Base-by-base conservation (phyloP, 2,888 invertebrate genomes). In the Gastrophysa polygoni region DNA sequence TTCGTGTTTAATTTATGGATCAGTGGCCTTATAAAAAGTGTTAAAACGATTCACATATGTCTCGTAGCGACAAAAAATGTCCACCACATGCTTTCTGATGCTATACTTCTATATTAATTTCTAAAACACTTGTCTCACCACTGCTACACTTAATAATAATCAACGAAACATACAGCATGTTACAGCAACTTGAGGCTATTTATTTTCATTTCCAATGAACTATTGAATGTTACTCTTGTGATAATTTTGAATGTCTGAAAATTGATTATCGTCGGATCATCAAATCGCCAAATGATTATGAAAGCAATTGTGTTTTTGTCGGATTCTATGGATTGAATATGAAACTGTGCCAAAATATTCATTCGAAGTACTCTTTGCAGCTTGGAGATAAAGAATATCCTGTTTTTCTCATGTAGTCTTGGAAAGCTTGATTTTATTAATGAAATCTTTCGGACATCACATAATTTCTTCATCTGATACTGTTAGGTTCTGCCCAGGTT, bases 11-110 rank as follows among this genome's bases (percentile, higher is more conserved):
- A 71, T 68, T 73, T 73, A 73, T 73, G 68, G 73, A 68, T 66
- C 73, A 72, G 61, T 73, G 72, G 72, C 72, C 73, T 71, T 66
- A 70, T 66, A 73, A 73, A 73, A 73, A 72, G 68, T 66, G 68
- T 61, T 70, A 73, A 71, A 73, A 71, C 69, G 69, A 69, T 71
- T 68, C 69, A 68, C 72, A 73, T 68, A 68, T 74, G 71, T 71
- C 67, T 68, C 50, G 44, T 48, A 69, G 69, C 72, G 72, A 72
- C 74, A 73, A 74, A 74, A 74, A 74, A 74, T 66, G 57, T 59
- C 59, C 60, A 69, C 71, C 72, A 73, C 71, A 74, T 74, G 73
- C 66, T 69, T 64, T 66, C 66, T 59, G 62, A 67, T 63, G 65
- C 61, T 61, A n/a, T n/a, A 50, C 63, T 59, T 66, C 43, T 51